Conservation (phyloP, 2,113 vertebrate species). For the Poeciliopsis occidentalis region DNA sequence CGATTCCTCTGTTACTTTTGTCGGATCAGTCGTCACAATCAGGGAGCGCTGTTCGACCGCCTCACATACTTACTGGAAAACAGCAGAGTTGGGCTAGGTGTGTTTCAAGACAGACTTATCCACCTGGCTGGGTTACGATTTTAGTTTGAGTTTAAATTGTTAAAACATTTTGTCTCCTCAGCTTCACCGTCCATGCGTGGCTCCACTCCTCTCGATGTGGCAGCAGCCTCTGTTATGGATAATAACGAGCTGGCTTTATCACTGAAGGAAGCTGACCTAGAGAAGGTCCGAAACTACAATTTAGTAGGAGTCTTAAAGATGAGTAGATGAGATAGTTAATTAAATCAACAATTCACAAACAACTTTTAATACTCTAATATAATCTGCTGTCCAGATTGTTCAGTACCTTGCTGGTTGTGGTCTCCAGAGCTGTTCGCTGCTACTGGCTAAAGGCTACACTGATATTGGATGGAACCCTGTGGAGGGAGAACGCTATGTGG, state of each 20-base stretch:
- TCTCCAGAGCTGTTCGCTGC: conserved; percentile 87
- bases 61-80: conserved; percentile 96
- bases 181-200: conserved; percentile 96
- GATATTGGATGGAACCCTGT: conserved; percentile 98
- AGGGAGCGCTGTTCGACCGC: conserved; percentile 96
- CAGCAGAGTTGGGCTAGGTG: conserved; percentile 94
- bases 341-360: background rate
- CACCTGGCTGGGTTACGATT: background rate
- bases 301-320: background rate
- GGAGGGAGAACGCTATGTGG: conserved; percentile 93
- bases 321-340: background rate
- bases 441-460: conserved; percentile 91
- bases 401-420: conserved; percentile 92
- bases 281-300: conserved; percentile 79
- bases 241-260: conserved; percentile 94
- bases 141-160: background rate
- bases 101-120: conserved; percentile 23
- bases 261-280: conserved; percentile 88
- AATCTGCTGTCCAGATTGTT: conserved; percentile 83
- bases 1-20: conserved; percentile 98
- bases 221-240: conserved; percentile 96
- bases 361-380: background rate
- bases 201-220: conserved; percentile 94
- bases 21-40: conserved; percentile 95
- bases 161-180: conserved; percentile 57